phyloP scores from a whole-genome alignment of 2,888 invertebrate species.

The Bombyx huttoni region DNA sequence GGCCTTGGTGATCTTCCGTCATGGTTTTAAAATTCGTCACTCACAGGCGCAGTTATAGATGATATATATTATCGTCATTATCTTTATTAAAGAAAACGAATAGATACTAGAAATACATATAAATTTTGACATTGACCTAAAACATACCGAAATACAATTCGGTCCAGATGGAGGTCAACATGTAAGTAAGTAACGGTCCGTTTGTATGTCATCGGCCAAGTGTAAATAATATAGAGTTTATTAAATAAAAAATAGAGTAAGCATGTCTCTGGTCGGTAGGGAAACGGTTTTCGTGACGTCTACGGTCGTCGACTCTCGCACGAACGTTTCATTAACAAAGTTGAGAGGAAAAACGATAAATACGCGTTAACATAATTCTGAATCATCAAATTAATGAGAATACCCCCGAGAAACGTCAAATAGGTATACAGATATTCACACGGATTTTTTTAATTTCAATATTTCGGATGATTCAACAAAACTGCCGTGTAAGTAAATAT shows the following conservation, averaged over 20 bases:
- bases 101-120: background rate
- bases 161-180: background rate
- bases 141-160: background rate
- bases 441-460: background rate
- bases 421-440: conserved; percentile 1
- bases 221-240: too few relatives aligned
- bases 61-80: background rate
- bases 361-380: conserved; percentile 26
- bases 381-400: conserved; percentile 16
- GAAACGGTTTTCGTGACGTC: conserved; percentile 18
- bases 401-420: background rate
- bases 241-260: too few relatives aligned
- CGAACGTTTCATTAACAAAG: conserved; percentile 17
- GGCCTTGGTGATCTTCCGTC: conserved; percentile 3
- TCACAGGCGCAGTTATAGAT: background rate
- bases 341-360: conserved; percentile 23
- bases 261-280: conserved; percentile 4
- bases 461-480: background rate
- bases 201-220: background rate
- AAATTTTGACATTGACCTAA: background rate
- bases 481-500: background rate
- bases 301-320: conserved; percentile 37
- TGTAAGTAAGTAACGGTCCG: background rate
- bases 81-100: background rate
- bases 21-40: background rate